Evolutionary conservation across 2,888 invertebrate genomes (phyloP), one percentile per base, ranked within the genome.

Genomic region (Abrostola tripartita): DNA sequence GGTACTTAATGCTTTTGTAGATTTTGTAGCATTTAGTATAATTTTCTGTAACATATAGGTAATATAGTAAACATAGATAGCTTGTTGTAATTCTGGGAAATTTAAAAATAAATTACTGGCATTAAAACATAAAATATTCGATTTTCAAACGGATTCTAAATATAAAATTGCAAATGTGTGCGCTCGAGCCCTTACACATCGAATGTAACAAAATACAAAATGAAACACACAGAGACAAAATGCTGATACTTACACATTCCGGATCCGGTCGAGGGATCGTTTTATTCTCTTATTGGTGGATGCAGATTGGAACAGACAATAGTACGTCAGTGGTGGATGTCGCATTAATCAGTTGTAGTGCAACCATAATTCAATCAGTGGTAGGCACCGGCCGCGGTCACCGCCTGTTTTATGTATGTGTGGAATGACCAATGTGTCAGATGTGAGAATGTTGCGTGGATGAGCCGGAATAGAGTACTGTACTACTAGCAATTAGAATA

Each of bases 281-380:
- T 79, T 79, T 87, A 84, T 83, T 87, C 84, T 87, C 85, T 85
- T 90, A 87, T 90, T 89, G 85, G 84, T 78, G 83, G 90, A 93
- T 94, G 94, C 93, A 93, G 92, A 94, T 93, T 85, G 85, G 83
- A 82, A 79, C 89, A 89, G 89, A 94, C 93, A 94, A 94, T 93
- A 91, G 93, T 90, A 87, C 92, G 91, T 93, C 93, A 92, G 89
- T 79, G 84, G 85, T 87, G 85, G 90, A 90, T 90, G 92, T 90
- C 94, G 92, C 95, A 95, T 95, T 95, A 94, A 95, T 95, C 95
- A 93, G 94, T 81, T 86, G 88, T 89, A 90, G 90, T 89, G 88
- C 88, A 88, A 89, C 94, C 94, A 94, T 95, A 94, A 93, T 92
- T 95, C 94, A 94, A 92, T 93, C 93, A 90, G 85, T 78, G 73